These are phyloP conservation scores for Agriopis marginaria DNA, from an alignment of 2,888 invertebrate species.

Conservation along the genomic window DNA sequence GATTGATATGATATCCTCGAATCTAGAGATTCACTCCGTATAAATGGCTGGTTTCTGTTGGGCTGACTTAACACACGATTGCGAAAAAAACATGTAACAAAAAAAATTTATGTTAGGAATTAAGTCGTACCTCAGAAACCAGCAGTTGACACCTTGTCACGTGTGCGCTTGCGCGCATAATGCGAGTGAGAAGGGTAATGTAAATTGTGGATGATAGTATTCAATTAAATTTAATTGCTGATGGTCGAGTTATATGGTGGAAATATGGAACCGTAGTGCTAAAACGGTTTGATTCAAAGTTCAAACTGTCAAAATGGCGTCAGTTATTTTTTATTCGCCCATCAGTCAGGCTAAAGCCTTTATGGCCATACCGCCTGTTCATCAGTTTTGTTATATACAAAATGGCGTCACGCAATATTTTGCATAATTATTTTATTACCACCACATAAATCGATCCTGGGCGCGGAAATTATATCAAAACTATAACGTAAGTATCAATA, in stretches of 20 bases:
- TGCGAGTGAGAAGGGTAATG: background rate
- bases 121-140: background rate
- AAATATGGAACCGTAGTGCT: background rate
- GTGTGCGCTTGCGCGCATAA: background rate
- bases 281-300: background rate
- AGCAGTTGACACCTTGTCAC: background rate
- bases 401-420: too few species aligned
- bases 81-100: background rate
- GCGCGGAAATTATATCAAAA: conserved; percentile 21
- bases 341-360: too few species aligned
- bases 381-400: too few species aligned
- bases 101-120: background rate
- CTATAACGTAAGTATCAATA: conserved; percentile 26
- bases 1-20: too few species aligned
- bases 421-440: too few species aligned
- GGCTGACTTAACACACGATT: background rate
- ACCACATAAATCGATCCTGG: too few species aligned
- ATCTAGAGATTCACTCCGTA: too few species aligned
- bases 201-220: background rate
- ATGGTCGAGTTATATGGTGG: conserved; percentile 4
- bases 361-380: too few species aligned
- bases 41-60: background rate
- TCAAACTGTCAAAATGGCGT: too few species aligned
- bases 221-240: background rate
- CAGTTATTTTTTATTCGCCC: too few species aligned